These are phyloP conservation scores for Rhabdornis inornatus DNA, from an alignment of 2,113 vertebrate genomes.

Conservation along the genomic window DNA sequence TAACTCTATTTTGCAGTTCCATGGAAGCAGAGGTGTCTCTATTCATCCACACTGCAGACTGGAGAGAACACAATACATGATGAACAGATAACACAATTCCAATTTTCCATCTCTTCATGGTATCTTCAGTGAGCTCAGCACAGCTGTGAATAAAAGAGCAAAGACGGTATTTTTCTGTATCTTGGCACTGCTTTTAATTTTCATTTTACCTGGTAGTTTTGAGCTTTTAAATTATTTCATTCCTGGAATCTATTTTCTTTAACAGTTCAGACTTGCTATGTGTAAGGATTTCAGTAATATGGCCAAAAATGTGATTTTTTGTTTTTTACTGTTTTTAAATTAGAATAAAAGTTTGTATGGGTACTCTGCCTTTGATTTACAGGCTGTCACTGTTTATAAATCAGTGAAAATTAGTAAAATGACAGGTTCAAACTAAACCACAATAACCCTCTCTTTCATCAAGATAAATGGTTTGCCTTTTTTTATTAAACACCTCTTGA, in stretches of 20 bases:
- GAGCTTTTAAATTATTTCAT: background rate
- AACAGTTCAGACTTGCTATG: background rate
- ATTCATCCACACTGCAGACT: background rate
- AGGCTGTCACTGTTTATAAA: background rate
- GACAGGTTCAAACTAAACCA: background rate
- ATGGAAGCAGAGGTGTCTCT: background rate
- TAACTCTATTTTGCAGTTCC: background rate
- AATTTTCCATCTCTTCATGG: background rate
- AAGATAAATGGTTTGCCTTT: background rate
- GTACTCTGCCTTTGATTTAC: background rate
- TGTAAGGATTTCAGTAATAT: background rate
- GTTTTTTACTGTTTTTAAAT: background rate
- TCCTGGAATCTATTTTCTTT: background rate
- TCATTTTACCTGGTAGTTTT: background rate
- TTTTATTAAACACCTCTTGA: background rate
- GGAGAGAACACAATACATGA: background rate
- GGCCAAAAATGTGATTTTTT: background rate
- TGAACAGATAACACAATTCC: background rate
- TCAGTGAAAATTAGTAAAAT: background rate
- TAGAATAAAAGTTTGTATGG: background rate
- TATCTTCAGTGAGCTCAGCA: background rate
- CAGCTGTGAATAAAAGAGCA: background rate
- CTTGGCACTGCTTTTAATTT: background rate
- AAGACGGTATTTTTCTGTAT: background rate
- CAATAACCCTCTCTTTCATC: background rate